Base-by-base conservation (phyloP, 2,888 invertebrate genomes). In the Polietes domitor region DNA sequence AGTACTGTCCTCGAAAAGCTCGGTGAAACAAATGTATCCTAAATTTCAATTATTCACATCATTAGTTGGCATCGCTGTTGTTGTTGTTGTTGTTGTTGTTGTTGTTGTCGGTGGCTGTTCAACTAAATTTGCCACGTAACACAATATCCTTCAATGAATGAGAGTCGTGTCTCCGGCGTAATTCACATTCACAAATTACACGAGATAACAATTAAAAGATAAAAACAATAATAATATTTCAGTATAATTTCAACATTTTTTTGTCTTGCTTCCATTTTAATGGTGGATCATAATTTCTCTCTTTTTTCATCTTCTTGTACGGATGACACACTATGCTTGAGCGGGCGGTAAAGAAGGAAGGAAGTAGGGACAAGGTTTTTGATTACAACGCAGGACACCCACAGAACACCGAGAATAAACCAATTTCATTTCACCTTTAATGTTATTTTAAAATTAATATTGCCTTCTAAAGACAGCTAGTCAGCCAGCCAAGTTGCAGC, bases 381-480 rank as follows among this genome's bases (percentile, higher is more conserved):
- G 26, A 24, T 58, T 58, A 58, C 15, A 12, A 4, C 7, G 15
- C 24, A 17, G 43, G 65, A 43, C 37, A 41, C 7, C 12, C n/a
- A 15, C n/a, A 55, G 24, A 58, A 12, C 12, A 79, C 58, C 9
- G 21, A 53, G 24, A 9, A 26, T 26, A 58, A 58, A 26, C 12
- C 58, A 58, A 58, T 68, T 74, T 50, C 68, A 73, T 43, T 73
- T 58, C 47, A 50, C 50, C 53, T 77, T 77, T 70, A 70, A 70
- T 70, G 58, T 50, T 61, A 12, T 77, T 82, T 73, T 74, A n/a
- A 82, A 70, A 58, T 77, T 70, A 74, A 77, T 58, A 71, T 74
- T 61, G 70, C 70, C 74, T 77, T 74, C 37, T n/a, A 21, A 21
- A 12, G 41, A 12, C 41, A 41, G 41, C 41, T 7, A 41, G 47